Evolutionary conservation across 2,113 vertebrate genomes (phyloP), one percentile per base, ranked within the genome.

Genomic region (Oxyura jamaicensis): DNA sequence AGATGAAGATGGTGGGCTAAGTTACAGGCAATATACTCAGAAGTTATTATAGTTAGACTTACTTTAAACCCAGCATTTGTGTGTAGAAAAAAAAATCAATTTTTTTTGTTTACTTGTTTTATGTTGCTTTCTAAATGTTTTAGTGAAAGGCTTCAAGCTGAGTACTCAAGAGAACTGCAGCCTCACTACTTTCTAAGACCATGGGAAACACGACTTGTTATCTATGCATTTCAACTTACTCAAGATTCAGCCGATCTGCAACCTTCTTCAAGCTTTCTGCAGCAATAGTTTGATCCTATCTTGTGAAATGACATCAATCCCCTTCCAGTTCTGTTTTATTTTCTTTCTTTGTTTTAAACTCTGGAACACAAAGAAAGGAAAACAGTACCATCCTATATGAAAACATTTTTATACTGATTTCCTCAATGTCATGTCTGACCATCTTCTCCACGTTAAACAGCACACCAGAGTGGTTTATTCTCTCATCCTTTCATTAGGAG

Each of bases 111-210:
- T 69, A 63, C 44, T 53, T 83, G 69, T 60, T 95, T 71, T 90
- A 29, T 77, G 17, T 72, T 71, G 39, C 31, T 93, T 90, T 91
- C 69, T 78, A 72, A 93, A 60, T 71, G 53, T 68, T 95, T 84
- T 75, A 82, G 25, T 86, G 88, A 86, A 89, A 93, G 62, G 15
- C 26, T 92, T 95, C 69, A 86, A 63, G 68, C n/a, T 78, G 68
- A 86, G 36, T 77, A 28, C 67, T 88, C 56, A 25, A 74, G 56
- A 94, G 80, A 92, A 21, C 59, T 74, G 13, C 21, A 58, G 22
- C 15, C 36, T 81, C 87, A 88, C 39, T 67, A 85, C 62, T 36
- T 90, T 33, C 31, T 36, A 65, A 62, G 17, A 71, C 11, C 50
- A 55, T 1, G 1, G 28, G 67, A 68, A 90, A 8, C 52, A 26